Conservation (phyloP, 1,140 invertebrate genomes). For the Megathymus violae region DNA sequence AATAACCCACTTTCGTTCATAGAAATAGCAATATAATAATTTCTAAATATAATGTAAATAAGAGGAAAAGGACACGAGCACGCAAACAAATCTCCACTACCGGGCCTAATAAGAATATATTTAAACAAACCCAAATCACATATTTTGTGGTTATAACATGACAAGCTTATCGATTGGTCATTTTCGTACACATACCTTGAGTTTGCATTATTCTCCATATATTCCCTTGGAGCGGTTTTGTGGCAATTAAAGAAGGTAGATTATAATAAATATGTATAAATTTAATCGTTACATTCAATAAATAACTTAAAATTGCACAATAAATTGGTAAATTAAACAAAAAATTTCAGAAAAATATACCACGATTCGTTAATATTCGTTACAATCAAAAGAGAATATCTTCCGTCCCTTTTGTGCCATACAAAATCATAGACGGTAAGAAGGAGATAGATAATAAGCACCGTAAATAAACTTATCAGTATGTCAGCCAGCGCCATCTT, state of each 20-base stretch:
- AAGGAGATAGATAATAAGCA: slow-evolving; percentile 54
- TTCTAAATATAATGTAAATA: slow-evolving; percentile 7
- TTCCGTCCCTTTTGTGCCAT: slow-evolving; percentile 44
- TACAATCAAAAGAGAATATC: slow-evolving; percentile 71
- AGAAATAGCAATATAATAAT: not conserved
- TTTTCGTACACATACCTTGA: slow-evolving; percentile 69
- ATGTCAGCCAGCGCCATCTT: slow-evolving; percentile 67
- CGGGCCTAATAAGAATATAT: slow-evolving; percentile 18
- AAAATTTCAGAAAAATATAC: slow-evolving; percentile 65
- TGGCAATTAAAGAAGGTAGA: slow-evolving; percentile 33
- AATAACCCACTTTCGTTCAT: slow-evolving; percentile 26
- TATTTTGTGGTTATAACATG: slow-evolving; percentile 66
- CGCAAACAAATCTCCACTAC: not conserved
- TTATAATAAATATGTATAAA: slow-evolving; percentile 50
- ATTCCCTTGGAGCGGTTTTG: slow-evolving; percentile 38
- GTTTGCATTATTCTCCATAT: slow-evolving; percentile 72
- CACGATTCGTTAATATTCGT: slow-evolving; percentile 81
- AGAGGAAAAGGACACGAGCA: not conserved
- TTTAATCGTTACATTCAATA: slow-evolving; percentile 36
- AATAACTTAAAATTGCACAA: slow-evolving; percentile 60
- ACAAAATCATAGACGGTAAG: slow-evolving; percentile 8
- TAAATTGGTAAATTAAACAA: slow-evolving; percentile 66
- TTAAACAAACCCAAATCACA: slow-evolving; percentile 26
- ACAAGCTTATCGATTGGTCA: slow-evolving; percentile 76
- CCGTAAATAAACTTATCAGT: slow-evolving; percentile 66